Base-by-base conservation (phyloP, 2,888 invertebrate genomes). In the Sarcophaga carnaria region DNA sequence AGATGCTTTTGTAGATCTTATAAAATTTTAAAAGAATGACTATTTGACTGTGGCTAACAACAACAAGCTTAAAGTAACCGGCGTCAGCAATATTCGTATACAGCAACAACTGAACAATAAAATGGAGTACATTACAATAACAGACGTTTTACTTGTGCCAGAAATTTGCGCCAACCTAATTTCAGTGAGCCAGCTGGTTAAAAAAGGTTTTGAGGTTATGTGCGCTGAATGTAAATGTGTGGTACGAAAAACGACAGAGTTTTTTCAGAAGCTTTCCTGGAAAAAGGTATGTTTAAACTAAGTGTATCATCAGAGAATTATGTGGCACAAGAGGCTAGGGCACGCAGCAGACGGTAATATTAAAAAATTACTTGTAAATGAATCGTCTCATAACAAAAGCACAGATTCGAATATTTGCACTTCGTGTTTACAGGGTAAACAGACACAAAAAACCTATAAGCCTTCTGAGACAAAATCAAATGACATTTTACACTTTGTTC, bases 161-260 rank as follows among this genome's bases (percentile, higher is more conserved):
- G 71, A 71, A n/a, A 62, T 79, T 47, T 79, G 71, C 63, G 75
- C 75, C 5, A 81, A 76, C 54, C 59, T 81, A 25, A 70, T 81
- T 22, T 80, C 74, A 59, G 80, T 80, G 27, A 74, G 66, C 17
- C 66, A 69, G 54, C 22, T 77, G 11, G 47, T 47, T 25, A 64
- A 71, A 72, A 72, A 76, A 12, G 82, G 77, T 3, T 59, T 59
- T 60, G 64, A 66, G 12, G 72, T 76, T 64, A n/a, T 45, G 20
- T 76, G 70, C n/a, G 10, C 6, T 49, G 27, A 45, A 1, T 10
- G 45, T 62, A 70, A 64, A 64, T 66, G 72, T 72, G 63, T 63
- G 4, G 47, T 66, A 20, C 12, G 5, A 4, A 72, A 11, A 12
- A 60, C 22, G 45, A 74, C 14, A 11, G 2, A 59, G 22, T 72